phyloP scores from a whole-genome alignment of 2,888 invertebrate species.

The Phyllotreta cruciferae region DNA sequence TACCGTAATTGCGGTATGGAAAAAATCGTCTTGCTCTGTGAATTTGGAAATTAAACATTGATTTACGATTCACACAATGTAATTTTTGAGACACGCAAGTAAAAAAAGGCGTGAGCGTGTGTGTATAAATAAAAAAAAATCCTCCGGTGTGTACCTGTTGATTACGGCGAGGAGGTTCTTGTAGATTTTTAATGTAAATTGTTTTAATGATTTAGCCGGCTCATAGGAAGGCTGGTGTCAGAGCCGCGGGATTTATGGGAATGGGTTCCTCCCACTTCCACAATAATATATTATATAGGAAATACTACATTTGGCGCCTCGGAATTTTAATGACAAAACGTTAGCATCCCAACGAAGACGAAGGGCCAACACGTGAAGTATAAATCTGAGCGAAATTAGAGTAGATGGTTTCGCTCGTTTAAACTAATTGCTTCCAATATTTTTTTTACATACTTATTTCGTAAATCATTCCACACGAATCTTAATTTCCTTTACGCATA shows the following conservation, averaged over 20 bases:
- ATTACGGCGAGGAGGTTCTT: constrained; percentile 25
- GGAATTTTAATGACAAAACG: constrained; percentile 55
- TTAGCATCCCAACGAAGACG: constrained; percentile 37
- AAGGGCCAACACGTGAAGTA: constrained; percentile 39
- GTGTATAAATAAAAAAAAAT: constrained; percentile 17
- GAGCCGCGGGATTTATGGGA: constrained; percentile 54
- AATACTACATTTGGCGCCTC: constrained; percentile 52
- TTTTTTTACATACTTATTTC: constrained; percentile 2
- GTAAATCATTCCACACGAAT: too few relatives aligned
- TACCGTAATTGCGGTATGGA: too few relatives aligned
- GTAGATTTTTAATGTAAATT: constrained; percentile 53
- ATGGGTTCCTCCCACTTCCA: constrained; percentile 55
- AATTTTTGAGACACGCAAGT: too few relatives aligned
- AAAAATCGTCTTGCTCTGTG: too few relatives aligned
- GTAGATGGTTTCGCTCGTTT: constrained; percentile 32
- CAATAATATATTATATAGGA: constrained; percentile 55
- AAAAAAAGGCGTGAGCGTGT: neutral
- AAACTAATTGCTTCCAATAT: constrained; percentile 38
- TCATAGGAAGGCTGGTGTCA: constrained; percentile 49
- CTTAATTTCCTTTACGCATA: too few relatives aligned
- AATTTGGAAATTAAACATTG: too few relatives aligned
- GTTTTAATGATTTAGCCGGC: constrained; percentile 53
- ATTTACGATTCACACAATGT: too few relatives aligned
- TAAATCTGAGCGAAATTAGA: constrained; percentile 41
- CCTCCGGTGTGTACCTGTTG: constrained; percentile 28